phyloP scores from a whole-genome alignment of 2,797 vertebrate genomes.

The Lepus townsendii region DNA sequence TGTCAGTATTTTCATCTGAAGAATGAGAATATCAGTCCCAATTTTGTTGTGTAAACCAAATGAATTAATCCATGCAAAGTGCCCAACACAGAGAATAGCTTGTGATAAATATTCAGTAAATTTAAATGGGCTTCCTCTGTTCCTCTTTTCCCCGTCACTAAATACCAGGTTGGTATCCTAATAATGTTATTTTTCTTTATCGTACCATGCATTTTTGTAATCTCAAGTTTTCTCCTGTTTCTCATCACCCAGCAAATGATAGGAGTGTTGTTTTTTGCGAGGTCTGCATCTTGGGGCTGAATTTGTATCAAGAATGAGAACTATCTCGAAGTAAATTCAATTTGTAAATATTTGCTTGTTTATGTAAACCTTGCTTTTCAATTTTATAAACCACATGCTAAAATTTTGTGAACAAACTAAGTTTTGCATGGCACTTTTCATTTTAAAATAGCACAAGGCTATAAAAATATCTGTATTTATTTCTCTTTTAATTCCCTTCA shows the following conservation, averaged over 20 bases:
- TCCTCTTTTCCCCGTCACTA: neutral
- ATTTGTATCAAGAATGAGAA: conserved; percentile 56
- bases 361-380: conserved; percentile 59
- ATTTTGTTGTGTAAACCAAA: conserved; percentile 22
- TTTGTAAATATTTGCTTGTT: conserved; percentile 71
- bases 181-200: neutral
- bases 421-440: neutral
- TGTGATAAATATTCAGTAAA: neutral
- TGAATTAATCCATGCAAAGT: neutral
- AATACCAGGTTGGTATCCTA: neutral
- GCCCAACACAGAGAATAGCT: neutral
- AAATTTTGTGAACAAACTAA: conserved; percentile 60
- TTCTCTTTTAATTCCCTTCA: conserved; percentile 26
- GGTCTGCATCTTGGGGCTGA: conserved; percentile 1
- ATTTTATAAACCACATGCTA: conserved; percentile 53
- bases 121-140: neutral
- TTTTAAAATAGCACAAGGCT: neutral
- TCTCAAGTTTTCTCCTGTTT: neutral
- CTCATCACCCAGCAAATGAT: neutral
- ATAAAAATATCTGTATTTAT: neutral
- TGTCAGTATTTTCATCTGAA: conserved; percentile 22
- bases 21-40: conserved; percentile 22
- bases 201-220: neutral
- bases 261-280: conserved; percentile 45
- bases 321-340: conserved; percentile 68